Percentiles rank a stretch among this genome's conserved stretches.
Evolutionary conservation across 1,140 invertebrate genomes (phyloP).

Genomic region (Drosophila ercepeae): DNA sequence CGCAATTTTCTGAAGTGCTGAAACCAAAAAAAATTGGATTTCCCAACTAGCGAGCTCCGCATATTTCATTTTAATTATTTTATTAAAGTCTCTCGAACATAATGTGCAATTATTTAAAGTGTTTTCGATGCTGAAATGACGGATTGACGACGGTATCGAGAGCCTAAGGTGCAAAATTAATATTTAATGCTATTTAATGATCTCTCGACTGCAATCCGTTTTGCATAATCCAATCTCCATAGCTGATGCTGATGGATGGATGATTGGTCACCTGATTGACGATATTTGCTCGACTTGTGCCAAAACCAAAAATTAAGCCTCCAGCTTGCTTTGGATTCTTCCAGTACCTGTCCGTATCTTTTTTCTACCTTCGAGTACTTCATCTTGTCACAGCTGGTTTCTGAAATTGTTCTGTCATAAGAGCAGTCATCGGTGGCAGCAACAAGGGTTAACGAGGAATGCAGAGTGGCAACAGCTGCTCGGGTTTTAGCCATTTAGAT

Average conservation of each 20-base stretch:
- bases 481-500: constrained; percentile 21
- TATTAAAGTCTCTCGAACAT: constrained; percentile 59
- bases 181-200: constrained; percentile 48
- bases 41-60: constrained; percentile 40
- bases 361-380: background rate
- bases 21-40: constrained; percentile 23
- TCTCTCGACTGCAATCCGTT: constrained; percentile 25
- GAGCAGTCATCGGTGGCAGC: constrained; percentile 15
- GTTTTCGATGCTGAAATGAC: constrained; percentile 50
- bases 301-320: constrained; percentile 16
- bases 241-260: background rate
- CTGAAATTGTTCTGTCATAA: constrained; percentile 61
- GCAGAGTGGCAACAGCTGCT: constrained; percentile 63
- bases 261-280: constrained; percentile 11
- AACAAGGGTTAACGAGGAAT: constrained; percentile 42
- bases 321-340: constrained; percentile 32
- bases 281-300: background rate
- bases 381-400: constrained; percentile 30
- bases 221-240: constrained; percentile 22
- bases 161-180: constrained; percentile 21
- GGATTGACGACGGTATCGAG: constrained; percentile 10
- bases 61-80: constrained; percentile 78
- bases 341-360: background rate
- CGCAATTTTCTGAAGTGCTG: constrained; percentile 52
- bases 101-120: constrained; percentile 74